Evolutionary conservation across 2,113 vertebrate genomes (phyloP).

Genomic region (Seriola aureovittata): DNA sequence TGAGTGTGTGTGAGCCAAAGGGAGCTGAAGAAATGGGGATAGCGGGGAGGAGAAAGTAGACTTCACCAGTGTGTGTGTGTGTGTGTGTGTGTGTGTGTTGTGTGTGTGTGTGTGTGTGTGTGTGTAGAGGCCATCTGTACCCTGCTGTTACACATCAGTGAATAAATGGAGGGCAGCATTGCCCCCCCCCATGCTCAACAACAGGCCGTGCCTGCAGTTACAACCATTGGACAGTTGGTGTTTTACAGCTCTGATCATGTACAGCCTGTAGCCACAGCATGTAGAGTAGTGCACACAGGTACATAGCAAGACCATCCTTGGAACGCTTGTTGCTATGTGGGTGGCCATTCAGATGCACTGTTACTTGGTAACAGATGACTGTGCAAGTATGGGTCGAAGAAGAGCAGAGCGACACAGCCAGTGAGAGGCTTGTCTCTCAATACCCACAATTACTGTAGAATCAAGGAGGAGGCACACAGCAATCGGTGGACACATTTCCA

Average conservation of each 20-base stretch:
- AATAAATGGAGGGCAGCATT: constrained; percentile 17
- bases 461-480: neutral
- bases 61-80: constrained; percentile 11
- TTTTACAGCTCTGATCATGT: constrained; percentile 24
- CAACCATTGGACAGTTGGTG: neutral
- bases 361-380: constrained; percentile 84
- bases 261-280: constrained; percentile 12
- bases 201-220: neutral
- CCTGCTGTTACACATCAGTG: constrained; percentile 43
- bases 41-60: neutral
- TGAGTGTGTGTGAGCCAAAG: constrained; percentile 16
- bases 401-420: constrained; percentile 23
- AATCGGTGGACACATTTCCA: neutral
- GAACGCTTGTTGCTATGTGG: constrained; percentile 77
- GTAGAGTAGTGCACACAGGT: constrained; percentile 41
- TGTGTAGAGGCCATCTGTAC: constrained; percentile 34
- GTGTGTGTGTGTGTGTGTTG: neutral
- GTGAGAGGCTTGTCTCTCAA: constrained; percentile 35
- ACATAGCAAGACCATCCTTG: constrained; percentile 40
- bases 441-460: constrained; percentile 14
- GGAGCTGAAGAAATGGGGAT: constrained; percentile 14
- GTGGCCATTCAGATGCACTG: constrained; percentile 66
- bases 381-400: constrained; percentile 62
- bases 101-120: constrained; percentile 19
- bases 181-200: neutral